A percentile compares a stretch with the other conserved stretches of the same genome.
Conservation (phyloP, 2,113 vertebrate species). For the Microcebus ravelobensis region DNA sequence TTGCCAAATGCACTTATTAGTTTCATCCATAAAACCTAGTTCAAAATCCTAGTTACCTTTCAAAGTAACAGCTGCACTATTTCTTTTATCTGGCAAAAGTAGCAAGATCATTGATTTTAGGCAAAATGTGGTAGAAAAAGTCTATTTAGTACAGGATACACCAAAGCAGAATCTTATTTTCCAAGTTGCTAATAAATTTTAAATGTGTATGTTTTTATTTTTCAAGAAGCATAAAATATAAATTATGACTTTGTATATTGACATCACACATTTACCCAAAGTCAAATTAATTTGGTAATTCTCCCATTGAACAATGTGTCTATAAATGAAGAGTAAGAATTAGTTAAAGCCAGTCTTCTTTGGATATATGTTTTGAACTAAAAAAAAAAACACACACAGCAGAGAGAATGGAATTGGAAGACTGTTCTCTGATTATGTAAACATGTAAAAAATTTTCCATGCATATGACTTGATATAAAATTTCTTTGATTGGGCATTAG, state of each 20-base stretch:
- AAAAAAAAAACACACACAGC: not conserved
- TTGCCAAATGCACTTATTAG: not conserved
- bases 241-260: not conserved
- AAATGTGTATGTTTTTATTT: not conserved
- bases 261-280: not conserved
- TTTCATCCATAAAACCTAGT: not conserved
- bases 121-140: not conserved
- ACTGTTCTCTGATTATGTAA: conserved; percentile 23
- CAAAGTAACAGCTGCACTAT: not conserved
- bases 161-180: not conserved
- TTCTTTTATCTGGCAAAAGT: not conserved
- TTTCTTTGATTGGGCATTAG: conserved; percentile 41
- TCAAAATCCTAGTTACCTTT: conserved; percentile 17
- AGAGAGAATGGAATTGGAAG: not conserved
- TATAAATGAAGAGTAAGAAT: not conserved
- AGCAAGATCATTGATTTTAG: not conserved
- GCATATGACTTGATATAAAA: conserved; percentile 51
- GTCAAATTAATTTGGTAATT: not conserved
- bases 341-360: not conserved
- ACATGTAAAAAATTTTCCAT: conserved; percentile 38
- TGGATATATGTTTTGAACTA: not conserved
- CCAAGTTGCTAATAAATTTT: not conserved
- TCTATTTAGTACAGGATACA: not conserved
- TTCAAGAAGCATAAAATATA: not conserved
- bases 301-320: not conserved